Conservation (phyloP, 2,113 vertebrate species). For the Prionailurus viverrinus region DNA sequence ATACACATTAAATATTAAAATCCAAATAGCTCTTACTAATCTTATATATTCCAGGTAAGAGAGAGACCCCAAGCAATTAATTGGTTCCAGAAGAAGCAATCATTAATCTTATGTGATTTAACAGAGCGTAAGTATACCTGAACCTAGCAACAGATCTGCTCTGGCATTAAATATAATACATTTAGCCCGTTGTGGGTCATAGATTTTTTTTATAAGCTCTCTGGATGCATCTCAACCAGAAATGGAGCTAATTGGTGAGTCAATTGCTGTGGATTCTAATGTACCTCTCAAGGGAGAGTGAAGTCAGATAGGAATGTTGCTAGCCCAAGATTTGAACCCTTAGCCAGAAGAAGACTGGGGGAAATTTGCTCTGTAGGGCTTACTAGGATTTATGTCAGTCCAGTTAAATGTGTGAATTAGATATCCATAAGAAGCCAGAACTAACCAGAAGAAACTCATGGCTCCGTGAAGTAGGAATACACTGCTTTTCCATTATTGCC, state of each 20-base stretch:
- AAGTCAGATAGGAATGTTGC: not conserved
- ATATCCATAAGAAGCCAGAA: not conserved
- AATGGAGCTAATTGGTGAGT: not conserved
- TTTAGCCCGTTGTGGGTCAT: not conserved
- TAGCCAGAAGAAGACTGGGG: no score
- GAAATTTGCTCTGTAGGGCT: not conserved
- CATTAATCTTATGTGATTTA: not conserved
- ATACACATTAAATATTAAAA: constrained; percentile 5
- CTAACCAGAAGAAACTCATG: not conserved
- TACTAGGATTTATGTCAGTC: not conserved
- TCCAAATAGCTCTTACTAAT: not conserved
- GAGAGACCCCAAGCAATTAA: not conserved
- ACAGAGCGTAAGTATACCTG: not conserved
- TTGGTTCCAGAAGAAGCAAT: not conserved
- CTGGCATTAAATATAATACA: not conserved
- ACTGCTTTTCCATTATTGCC: not conserved
- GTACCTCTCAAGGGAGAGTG: not conserved
- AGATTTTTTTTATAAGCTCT: not conserved
- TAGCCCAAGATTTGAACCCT: not conserved
- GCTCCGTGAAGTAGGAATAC: not conserved
- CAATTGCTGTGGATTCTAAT: not conserved
- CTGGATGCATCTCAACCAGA: not conserved
- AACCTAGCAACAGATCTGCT: not conserved
- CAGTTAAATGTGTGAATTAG: not conserved
- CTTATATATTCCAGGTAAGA: not conserved